Evolutionary conservation across 2,888 invertebrate genomes (phyloP).

Genomic region (Sinohyriopsis cumingii): DNA sequence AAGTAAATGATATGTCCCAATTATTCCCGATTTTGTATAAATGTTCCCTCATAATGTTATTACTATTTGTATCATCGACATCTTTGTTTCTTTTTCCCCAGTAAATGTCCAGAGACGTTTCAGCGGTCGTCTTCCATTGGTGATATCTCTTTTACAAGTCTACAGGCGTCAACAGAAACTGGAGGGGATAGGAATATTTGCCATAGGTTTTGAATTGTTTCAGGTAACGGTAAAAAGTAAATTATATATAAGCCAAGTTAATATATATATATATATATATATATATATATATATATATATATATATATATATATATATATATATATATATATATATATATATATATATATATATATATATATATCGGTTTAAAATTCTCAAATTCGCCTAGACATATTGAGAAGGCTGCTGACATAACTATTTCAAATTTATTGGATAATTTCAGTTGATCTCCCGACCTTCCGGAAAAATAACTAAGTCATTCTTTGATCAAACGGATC

Average conservation of each 20-base stretch:
- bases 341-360: background rate
- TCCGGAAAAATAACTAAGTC: conserved; percentile 35
- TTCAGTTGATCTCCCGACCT: conserved; percentile 36
- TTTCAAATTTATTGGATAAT: background rate
- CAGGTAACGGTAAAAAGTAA: conserved; percentile 35
- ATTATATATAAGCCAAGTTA: too few species aligned
- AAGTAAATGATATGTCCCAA: too few species aligned
- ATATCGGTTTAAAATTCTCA: too few species aligned
- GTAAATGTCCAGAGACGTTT: conserved; percentile 55
- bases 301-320: too few species aligned
- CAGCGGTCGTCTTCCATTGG: conserved; percentile 57
- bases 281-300: too few species aligned
- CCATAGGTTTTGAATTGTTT: conserved; percentile 61
- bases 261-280: too few species aligned
- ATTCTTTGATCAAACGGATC: conserved; percentile 55
- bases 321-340: too few species aligned
- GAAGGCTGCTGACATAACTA: background rate
- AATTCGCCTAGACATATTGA: background rate
- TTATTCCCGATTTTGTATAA: too few species aligned
- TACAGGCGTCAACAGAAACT: conserved; percentile 49
- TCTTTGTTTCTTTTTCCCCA: conserved; percentile 16
- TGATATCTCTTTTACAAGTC: conserved; percentile 53
- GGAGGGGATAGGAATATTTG: conserved; percentile 47
- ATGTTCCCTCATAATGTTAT: too few species aligned
- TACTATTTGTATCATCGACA: too few species aligned